Evolutionary conservation across 2,888 invertebrate species (phyloP), one percentile per base, ranked within the genome.

Genomic region (Orthosia incerta): DNA sequence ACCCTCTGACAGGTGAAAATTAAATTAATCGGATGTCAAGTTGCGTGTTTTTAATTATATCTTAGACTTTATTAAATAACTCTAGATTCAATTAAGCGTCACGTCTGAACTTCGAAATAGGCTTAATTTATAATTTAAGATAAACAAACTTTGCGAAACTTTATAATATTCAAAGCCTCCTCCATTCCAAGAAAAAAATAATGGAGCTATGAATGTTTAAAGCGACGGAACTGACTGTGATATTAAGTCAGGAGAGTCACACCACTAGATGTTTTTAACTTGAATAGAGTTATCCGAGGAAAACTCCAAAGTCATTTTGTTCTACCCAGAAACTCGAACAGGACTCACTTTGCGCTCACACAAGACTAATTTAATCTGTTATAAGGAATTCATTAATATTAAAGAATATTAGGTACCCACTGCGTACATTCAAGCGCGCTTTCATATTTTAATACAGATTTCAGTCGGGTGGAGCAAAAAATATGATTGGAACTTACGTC

Each of bases 11-110:
- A 89, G 88, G 88, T 87, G 83, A 88, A 89, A 90, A 91, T 89
- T 86, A 87, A 89, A 90, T 90, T 90, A 89, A 89, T 87, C 83
- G 86, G 83, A 88, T 76, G 73, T 86, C 85, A 74, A 79, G 66
- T 77, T 76, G 75, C 80, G 79, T 71, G 82, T 84, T 83, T 88
- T 85, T 83, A 83, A 84, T 86, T 80, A 75, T 73, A 60, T 83
- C 66, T 68, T 50, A 78, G 62, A 56, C 55, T 77, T 66, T 74
- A 76, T 83, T 62, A 72, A 53, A 78, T 78, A 83, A 83, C 83
- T 82, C 79, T 72, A 78, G 61, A 82, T 82, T 62, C 67, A 82
- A 78, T 80, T 78, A 82, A 82, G 83, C 73, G 60, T 61, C 62
- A n/a, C 59, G 53, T 78, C 65, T 68, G 18, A 82, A 82, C 63